phyloP scores from a whole-genome alignment of 2,888 invertebrate genomes.

The Cryptocheilus praepositus region DNA sequence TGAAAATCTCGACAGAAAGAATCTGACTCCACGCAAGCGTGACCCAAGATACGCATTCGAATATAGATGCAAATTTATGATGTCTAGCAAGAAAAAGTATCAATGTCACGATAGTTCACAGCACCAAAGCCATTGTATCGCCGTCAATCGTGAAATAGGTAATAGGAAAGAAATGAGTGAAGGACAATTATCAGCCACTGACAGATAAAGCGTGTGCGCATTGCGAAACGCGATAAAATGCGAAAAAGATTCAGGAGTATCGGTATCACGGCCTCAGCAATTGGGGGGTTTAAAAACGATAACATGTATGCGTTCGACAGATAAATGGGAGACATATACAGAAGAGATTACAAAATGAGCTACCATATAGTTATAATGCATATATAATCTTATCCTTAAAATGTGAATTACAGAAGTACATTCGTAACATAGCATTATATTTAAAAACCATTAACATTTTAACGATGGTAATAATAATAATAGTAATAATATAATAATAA shows the following conservation, averaged over 20 bases:
- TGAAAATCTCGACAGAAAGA: too few species aligned
- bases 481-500: slow-evolving; percentile 29
- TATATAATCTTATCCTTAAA: slow-evolving; percentile 50
- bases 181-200: not conserved
- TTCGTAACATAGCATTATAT: slow-evolving; percentile 51
- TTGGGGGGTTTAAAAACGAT: not conserved
- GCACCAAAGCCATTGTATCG: too few species aligned
- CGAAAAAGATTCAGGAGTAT: slow-evolving; percentile 14
- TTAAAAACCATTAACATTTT: slow-evolving; percentile 59
- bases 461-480: slow-evolving; percentile 29
- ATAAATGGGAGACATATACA: slow-evolving; percentile 44
- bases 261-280: slow-evolving; percentile 14
- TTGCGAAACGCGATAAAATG: too few species aligned
- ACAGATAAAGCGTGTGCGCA: not conserved
- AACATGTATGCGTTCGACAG: slow-evolving; percentile 28
- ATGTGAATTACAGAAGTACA: slow-evolving; percentile 57
- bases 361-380: slow-evolving; percentile 36
- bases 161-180: slow-evolving; percentile 13
- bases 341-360: slow-evolving; percentile 25
- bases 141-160: not conserved
- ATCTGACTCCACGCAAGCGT: too few species aligned
- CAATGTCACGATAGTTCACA: too few species aligned
- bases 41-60: too few species aligned
- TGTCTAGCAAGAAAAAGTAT: too few species aligned
- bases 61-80: too few species aligned